These are phyloP conservation scores for Dromaius novaehollandiae DNA, from an alignment of 2,113 vertebrate genomes.

Conservation along the genomic window DNA sequence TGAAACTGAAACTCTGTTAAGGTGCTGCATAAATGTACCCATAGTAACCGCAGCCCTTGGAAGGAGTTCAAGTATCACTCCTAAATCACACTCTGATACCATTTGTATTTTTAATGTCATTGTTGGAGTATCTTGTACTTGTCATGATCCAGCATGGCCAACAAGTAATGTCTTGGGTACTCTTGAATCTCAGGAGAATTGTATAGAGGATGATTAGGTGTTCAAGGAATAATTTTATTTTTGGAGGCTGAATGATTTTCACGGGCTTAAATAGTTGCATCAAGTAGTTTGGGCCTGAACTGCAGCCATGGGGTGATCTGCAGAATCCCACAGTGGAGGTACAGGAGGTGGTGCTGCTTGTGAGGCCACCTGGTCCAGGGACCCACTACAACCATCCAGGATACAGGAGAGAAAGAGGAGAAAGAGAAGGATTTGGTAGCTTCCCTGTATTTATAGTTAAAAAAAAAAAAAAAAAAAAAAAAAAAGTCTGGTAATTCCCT, in stretches of 20 bases:
- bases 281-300: not conserved
- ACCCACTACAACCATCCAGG: not conserved
- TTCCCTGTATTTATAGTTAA: not conserved
- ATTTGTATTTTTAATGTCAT: constrained; percentile 49
- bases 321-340: not conserved
- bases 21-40: constrained; percentile 64
- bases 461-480: too few relatives aligned
- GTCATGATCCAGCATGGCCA: not conserved
- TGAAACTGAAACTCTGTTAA: constrained; percentile 65
- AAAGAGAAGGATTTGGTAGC: not conserved
- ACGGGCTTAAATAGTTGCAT: not conserved
- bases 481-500: not conserved
- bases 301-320: not conserved
- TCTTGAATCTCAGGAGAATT: not conserved
- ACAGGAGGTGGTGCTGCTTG: not conserved
- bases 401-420: not conserved
- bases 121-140: constrained; percentile 2
- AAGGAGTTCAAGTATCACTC: constrained; percentile 56
- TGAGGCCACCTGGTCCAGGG: not conserved
- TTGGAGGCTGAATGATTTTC: not conserved
- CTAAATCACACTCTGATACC: constrained; percentile 55
- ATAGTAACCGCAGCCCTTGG: constrained; percentile 38
- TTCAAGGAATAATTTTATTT: not conserved
- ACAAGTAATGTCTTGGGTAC: not conserved
- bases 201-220: not conserved